Conservation (phyloP, 2,113 vertebrate genomes). For the Plectropomus leopardus region DNA sequence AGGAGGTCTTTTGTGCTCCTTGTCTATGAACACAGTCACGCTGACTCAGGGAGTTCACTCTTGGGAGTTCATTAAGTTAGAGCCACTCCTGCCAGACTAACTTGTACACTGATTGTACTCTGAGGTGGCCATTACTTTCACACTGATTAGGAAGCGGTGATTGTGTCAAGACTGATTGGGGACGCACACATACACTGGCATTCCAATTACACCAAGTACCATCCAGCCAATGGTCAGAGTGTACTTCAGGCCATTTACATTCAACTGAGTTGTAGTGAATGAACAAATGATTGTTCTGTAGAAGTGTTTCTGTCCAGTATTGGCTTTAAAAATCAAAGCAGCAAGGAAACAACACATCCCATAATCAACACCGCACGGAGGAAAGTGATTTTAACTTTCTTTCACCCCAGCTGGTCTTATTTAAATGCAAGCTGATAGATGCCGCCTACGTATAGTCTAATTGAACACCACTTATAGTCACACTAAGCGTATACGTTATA, state of each 20-base stretch:
- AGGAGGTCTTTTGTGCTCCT: constrained; percentile 14
- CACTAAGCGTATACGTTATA: background rate
- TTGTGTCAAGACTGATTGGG: constrained; percentile 71
- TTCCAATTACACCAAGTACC: constrained; percentile 66
- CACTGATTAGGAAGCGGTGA: constrained; percentile 76
- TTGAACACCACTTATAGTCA: background rate
- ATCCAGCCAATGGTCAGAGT: constrained; percentile 51
- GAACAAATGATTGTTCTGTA: constrained; percentile 52
- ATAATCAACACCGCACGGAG: constrained; percentile 4
- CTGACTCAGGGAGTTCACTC: constrained; percentile 33
- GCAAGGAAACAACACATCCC: background rate
- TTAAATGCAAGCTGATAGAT: background rate
- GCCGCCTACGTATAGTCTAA: background rate
- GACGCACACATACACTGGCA: constrained; percentile 49
- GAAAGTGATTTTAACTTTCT: constrained; percentile 3
- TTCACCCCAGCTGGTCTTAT: constrained; percentile 11
- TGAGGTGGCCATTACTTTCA: constrained; percentile 72
- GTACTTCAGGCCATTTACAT: constrained; percentile 56
- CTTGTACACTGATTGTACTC: constrained; percentile 72
- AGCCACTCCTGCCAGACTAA: constrained; percentile 61
- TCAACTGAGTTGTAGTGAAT: constrained; percentile 50
- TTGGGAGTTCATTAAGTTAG: constrained; percentile 70
- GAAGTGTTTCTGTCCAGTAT: constrained; percentile 33
- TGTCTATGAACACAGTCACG: constrained; percentile 12
- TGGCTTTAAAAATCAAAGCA: constrained; percentile 44